A percentile compares a stretch with the other conserved stretches of the same genome.
Conservation (phyloP, 2,888 invertebrate genomes). For the Rotaria magnacalcarata region DNA sequence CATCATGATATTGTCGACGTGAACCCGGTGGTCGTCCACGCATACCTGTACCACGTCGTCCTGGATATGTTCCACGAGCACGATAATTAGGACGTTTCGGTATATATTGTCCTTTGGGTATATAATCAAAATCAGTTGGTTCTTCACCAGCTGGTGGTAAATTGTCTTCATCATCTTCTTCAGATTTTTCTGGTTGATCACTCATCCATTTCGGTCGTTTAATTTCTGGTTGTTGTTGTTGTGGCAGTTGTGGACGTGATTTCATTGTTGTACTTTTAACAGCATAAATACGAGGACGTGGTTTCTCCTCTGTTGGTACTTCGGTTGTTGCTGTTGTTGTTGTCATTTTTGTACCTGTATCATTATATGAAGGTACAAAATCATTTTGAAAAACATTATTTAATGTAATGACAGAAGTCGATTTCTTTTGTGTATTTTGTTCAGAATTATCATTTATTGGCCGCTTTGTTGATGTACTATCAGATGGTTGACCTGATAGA, state of each 20-base stretch:
- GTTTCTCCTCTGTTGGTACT: background rate
- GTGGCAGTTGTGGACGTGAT: background rate
- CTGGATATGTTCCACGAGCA: background rate
- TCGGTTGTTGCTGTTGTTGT: background rate
- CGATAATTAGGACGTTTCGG: background rate
- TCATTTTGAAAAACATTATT: slow-evolving; percentile 19
- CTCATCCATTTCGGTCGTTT: slow-evolving; percentile 4
- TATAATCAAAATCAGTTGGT: background rate
- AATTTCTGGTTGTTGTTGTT: background rate
- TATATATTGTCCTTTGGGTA: background rate
- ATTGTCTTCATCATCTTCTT: background rate
- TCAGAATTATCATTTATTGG: background rate
- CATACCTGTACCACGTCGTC: slow-evolving; percentile 27
- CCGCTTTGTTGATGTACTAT: background rate
- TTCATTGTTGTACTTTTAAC: slow-evolving; percentile 23
- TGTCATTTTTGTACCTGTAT: background rate
- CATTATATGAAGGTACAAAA: background rate
- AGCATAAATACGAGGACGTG: background rate
- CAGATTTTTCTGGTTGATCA: slow-evolving; percentile 4
- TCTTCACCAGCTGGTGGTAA: slow-evolving; percentile 1
- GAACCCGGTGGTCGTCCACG: background rate
- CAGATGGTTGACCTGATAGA: background rate
- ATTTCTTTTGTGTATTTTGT: background rate
- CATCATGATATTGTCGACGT: background rate
- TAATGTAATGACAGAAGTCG: background rate